These are phyloP conservation scores for Ophion ellenae DNA, from an alignment of 2,888 invertebrate species.

Conservation along the genomic window DNA sequence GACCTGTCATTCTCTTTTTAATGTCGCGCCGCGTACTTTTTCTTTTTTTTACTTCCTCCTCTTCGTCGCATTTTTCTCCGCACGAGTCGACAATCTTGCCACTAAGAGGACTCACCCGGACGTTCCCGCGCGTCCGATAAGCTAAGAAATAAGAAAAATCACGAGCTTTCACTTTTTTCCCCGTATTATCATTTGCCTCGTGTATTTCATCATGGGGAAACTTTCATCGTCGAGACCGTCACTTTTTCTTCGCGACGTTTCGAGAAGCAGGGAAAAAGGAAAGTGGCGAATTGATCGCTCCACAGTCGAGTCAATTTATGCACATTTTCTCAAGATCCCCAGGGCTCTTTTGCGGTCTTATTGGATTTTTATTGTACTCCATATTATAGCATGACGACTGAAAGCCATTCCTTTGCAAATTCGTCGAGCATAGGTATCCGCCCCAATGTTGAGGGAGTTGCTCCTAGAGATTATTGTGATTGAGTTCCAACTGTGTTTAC, in stretches of 20 bases:
- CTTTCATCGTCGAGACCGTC: constrained; percentile 15
- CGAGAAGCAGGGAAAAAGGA: background rate
- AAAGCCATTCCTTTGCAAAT: constrained; percentile 44
- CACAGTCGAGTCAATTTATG: constrained; percentile 24
- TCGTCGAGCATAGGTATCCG: background rate
- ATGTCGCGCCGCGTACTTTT: constrained; percentile 19
- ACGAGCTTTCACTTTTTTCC: constrained; percentile 32
- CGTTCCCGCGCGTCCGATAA: constrained; percentile 23
- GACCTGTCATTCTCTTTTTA: constrained; percentile 46
- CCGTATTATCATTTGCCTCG: background rate
- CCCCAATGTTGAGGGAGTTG: background rate
- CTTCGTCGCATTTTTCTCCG: constrained; percentile 11
- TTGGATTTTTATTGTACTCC: constrained; percentile 31
- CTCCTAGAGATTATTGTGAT: constrained; percentile 7
- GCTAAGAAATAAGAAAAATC: constrained; percentile 26
- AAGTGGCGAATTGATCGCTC: background rate
- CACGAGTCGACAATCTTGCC: constrained; percentile 11
- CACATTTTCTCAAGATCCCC: constrained; percentile 11
- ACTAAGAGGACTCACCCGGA: background rate
- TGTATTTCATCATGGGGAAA: background rate
- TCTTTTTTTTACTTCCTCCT: constrained; percentile 1
- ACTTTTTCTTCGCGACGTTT: constrained; percentile 4
- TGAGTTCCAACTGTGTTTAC: background rate
- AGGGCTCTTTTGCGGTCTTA: background rate
- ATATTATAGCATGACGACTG: background rate